Evolutionary conservation across 2,113 vertebrate species (phyloP).

Genomic region (Gavia stellata): DNA sequence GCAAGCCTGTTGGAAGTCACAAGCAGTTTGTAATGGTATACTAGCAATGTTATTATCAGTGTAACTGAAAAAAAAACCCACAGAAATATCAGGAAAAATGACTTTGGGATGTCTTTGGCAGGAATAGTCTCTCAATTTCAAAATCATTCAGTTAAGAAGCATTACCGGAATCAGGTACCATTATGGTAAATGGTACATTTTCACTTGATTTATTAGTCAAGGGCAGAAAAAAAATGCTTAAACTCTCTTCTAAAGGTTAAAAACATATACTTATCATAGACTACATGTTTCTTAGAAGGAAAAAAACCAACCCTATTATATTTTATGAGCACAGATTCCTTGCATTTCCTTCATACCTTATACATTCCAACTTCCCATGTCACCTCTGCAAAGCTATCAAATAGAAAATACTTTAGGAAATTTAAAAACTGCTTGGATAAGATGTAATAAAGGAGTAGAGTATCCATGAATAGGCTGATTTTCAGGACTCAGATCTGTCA

Average conservation of each 20-base stretch:
- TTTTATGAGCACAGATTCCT: conserved; percentile 3
- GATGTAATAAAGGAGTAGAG: background rate
- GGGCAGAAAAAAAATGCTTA: background rate
- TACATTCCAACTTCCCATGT: background rate
- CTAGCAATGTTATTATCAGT: background rate
- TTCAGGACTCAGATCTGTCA: background rate
- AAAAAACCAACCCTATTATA: background rate
- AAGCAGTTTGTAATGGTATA: background rate
- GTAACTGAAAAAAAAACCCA: background rate
- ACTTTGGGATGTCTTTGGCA: background rate
- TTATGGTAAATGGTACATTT: background rate
- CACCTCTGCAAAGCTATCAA: background rate
- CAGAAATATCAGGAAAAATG: background rate
- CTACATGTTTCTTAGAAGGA: background rate
- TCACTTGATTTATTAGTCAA: conserved; percentile 9
- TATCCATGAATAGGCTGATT: background rate
- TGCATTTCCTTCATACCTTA: background rate
- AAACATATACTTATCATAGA: background rate
- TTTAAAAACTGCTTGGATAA: background rate
- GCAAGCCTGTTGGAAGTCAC: background rate
- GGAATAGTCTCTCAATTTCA: background rate
- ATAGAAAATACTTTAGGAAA: background rate
- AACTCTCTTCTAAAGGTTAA: conserved; percentile 21
- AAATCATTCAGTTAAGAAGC: background rate
- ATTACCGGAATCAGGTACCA: background rate